Base-by-base conservation (phyloP, 1,140 invertebrate genomes). In the Hyles euphorbiae region DNA sequence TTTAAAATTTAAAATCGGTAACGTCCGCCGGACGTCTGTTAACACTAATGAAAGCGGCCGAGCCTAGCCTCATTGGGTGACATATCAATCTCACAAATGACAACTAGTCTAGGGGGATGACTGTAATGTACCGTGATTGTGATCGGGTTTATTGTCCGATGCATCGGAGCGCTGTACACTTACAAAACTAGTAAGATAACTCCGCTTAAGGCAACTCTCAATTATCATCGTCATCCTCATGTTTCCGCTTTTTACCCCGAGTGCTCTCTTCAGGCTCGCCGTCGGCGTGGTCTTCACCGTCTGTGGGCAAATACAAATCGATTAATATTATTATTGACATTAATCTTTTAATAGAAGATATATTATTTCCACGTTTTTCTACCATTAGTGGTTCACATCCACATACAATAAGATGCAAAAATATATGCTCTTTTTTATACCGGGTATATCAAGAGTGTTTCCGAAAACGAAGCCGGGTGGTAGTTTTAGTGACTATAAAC, bases 191-290 rank as follows among this genome's bases (percentile, higher is more conserved):
- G 78, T 83, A 85, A 83, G 76, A 79, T 78, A 79, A 81, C 77
- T 76, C 76, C 78, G 74, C 78, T 64, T 82, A 86, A 84, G 83
- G 83, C 83, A 79, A 78, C 78, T 75, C 74, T 90, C 87, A 90
- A 72, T 89, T 89, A 36, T 88, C 81, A 9, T 88, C 88, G 44
- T 87, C 85, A 45, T 89, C 88, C 57, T 90, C 89, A 51, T 89
- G 88, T 89, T 89, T 90, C 70, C 89, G 82, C 58, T 90, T 90
- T 76, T 90, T 90, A 73, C 89, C 89, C 65, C 89, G 82, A 74
- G 89, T 90, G 71, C 89, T 90, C 62, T 90, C 89, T 68, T 87
- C 86, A 33, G 81, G 74, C 56, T 72, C 76, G 12, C 78, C 82
- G 57, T 83, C 81, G 45, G 83, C 75, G 57, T 78, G 80, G 6